A percentile compares a stretch with the other conserved stretches of the same genome.
phyloP scores from a whole-genome alignment of 2,888 invertebrate species.

The Epirrita christyi region DNA sequence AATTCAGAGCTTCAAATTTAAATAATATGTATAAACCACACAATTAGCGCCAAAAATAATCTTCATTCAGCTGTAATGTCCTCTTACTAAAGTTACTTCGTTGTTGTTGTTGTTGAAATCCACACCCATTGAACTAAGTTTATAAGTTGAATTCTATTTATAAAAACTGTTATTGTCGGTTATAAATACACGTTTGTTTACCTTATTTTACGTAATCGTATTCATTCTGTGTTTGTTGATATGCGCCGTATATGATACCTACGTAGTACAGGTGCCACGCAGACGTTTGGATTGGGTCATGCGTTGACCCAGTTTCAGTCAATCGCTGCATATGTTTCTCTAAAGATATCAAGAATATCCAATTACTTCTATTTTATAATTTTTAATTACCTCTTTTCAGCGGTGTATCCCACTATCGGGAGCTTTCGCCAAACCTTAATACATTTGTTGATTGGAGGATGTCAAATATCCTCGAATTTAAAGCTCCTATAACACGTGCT shows the following conservation, averaged over 20 bases:
- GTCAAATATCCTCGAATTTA: background rate
- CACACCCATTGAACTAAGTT: background rate
- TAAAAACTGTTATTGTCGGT: background rate
- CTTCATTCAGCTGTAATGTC: background rate
- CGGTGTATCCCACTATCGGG: background rate
- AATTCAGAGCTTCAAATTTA: too few species aligned
- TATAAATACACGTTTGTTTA: constrained; percentile 2
- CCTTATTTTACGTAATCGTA: background rate
- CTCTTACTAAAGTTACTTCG: background rate
- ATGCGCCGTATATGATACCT: background rate
- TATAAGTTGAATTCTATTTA: background rate
- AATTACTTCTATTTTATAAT: background rate
- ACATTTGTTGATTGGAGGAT: background rate
- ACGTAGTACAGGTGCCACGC: background rate
- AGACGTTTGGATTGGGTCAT: background rate
- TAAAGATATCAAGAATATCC: background rate
- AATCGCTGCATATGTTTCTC: background rate
- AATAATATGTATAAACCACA: background rate
- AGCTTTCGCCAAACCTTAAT: background rate
- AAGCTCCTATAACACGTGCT: too few species aligned
- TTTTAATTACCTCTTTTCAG: background rate
- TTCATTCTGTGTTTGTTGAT: background rate
- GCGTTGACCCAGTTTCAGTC: background rate
- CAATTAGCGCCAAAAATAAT: constrained; percentile 3
- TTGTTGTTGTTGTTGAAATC: background rate